phyloP scores from a whole-genome alignment of 2,113 vertebrate genomes.

The Columba janthina region DNA sequence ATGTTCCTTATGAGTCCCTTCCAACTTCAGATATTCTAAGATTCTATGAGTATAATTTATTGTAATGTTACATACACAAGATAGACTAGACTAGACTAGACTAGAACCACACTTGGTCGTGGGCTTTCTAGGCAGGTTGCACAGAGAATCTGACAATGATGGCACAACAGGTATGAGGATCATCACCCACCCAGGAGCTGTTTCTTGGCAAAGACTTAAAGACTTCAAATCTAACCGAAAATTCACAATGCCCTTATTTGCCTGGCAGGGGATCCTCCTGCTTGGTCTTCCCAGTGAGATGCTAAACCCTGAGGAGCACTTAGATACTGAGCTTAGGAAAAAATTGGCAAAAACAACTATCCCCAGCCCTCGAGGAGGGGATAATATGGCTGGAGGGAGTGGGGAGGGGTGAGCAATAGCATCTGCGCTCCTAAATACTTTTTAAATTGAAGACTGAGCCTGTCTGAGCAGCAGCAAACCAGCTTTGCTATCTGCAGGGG shows the following conservation, averaged over 20 bases:
- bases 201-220: neutral
- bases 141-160: neutral
- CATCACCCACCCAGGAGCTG: neutral
- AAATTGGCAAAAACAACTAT: neutral
- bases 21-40: neutral
- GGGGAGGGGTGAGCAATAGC: neutral
- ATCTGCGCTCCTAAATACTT: neutral
- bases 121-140: neutral
- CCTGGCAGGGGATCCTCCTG: neutral
- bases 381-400: neutral
- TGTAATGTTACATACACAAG: no score
- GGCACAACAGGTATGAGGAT: neutral
- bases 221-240: neutral
- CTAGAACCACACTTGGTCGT: neutral
- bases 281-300: neutral
- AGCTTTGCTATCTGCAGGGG: neutral
- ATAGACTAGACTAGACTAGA: no score
- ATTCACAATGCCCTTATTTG: neutral
- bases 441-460: neutral
- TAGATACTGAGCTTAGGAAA: neutral
- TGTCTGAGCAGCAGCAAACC: neutral
- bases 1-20: neutral
- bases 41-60: neutral
- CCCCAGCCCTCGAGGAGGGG: neutral
- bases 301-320: neutral